Percentiles rank a stretch among this genome's conserved stretches.
Evolutionary conservation across 2,888 invertebrate species (phyloP).

Genomic region (Celastrina argiolus): DNA sequence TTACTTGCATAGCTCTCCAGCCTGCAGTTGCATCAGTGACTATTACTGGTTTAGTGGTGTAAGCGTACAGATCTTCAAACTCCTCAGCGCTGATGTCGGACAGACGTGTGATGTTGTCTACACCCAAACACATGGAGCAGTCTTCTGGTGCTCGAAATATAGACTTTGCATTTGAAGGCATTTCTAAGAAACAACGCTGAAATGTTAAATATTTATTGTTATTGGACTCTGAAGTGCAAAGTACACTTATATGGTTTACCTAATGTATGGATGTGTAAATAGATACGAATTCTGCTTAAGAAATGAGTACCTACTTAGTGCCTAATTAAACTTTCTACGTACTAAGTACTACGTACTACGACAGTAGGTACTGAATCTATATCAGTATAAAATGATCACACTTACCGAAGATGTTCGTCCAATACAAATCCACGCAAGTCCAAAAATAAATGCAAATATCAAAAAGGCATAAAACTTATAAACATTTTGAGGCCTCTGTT

Average conservation of each 20-base stretch:
- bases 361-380: no score
- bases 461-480: slow-evolving; percentile 23
- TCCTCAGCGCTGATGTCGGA: slow-evolving; percentile 80
- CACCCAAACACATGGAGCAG: slow-evolving; percentile 85
- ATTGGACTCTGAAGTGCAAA: no score
- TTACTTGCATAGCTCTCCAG: slow-evolving; percentile 86
- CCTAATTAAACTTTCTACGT: no score
- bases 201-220: slow-evolving; percentile 44
- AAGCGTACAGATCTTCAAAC: slow-evolving; percentile 87
- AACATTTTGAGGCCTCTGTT: slow-evolving; percentile 15
- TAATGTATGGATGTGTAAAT: no score
- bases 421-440: slow-evolving; percentile 29
- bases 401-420: slow-evolving; percentile 26
- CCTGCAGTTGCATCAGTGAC: slow-evolving; percentile 87
- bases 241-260: no score
- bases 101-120: slow-evolving; percentile 81
- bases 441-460: slow-evolving; percentile 22
- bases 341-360: no score
- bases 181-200: slow-evolving; percentile 52
- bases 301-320: no score
- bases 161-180: slow-evolving; percentile 52
- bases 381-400: neutral
- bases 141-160: slow-evolving; percentile 87
- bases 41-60: slow-evolving; percentile 88
- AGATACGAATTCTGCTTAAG: no score